Evolutionary conservation across 2,888 invertebrate genomes (phyloP), one percentile per base, ranked within the genome.

Genomic region (Drosophila neotestacea): DNA sequence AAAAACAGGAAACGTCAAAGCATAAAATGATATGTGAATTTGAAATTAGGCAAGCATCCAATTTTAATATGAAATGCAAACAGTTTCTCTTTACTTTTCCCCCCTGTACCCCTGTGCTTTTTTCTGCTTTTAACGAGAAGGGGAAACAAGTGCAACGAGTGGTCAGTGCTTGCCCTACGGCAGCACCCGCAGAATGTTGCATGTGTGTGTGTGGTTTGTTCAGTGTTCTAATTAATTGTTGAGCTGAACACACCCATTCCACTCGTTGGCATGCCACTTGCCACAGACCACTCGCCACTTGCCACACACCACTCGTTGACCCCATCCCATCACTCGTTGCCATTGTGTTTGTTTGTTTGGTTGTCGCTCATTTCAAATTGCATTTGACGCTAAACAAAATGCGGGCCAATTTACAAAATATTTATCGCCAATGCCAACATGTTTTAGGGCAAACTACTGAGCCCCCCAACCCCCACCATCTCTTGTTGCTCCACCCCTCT

Each of bases 381-480:
- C 79, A 73, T 81, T 78, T 71, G 79, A 81, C 74, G 78, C 70
- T 64, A 66, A 81, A 79, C 79, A 78, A 79, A 79, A 79, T 79
- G 74, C 74, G 79, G 74, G 79, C 79, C 81, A 81, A 71, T 79
- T 77, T 79, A 63, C 79, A 74, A 79, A 79, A 71, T 81, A 79
- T 78, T 81, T 79, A 74, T 66, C 74, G 69, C 59, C 70, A 62
- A 69, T 68, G 55, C 64, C 61, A 78, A 67, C 72, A 72, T 72
- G 68, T 62, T 34, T 34, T 54, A 27, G 46, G 30, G 13, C 58
- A 50, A 75, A 59, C 68, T 54, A 30, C 55, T 58, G 52, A 41
- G 28, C 60, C 36, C 38, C 28, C 16, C n/a, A n/a, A 16, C 16
- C 2, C 16, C 22, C 16, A 3, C 13, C 2, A 1, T 22, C 22